These are phyloP conservation scores for Ophioninae sp. DNA, from an alignment of 2,888 invertebrate genomes.

Conservation along the genomic window DNA sequence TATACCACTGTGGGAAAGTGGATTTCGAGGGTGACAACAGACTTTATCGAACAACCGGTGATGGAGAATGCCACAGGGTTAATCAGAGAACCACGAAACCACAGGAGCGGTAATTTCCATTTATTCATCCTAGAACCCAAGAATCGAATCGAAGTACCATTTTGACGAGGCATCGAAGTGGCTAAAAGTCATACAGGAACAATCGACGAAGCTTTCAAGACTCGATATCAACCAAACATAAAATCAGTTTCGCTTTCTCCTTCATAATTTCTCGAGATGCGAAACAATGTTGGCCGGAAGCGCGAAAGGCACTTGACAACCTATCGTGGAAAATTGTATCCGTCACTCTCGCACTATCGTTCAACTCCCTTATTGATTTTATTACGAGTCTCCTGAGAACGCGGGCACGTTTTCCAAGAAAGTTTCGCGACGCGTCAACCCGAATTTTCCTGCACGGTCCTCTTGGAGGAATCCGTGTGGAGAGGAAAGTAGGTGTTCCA, in stretches of 20 bases:
- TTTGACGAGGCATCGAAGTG: not conserved
- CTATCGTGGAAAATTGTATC: not conserved
- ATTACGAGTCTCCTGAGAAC: slow-evolving; percentile 16
- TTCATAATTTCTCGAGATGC: not conserved
- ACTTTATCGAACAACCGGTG: slow-evolving; percentile 51
- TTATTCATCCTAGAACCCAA: not conserved
- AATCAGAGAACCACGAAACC: slow-evolving; percentile 33
- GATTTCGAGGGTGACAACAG: slow-evolving; percentile 22
- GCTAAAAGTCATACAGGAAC: not conserved
- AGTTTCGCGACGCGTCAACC: slow-evolving; percentile 21
- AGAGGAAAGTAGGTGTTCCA: not conserved
- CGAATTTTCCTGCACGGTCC: slow-evolving; percentile 43
- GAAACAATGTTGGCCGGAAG: not conserved
- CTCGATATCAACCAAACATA: not conserved
- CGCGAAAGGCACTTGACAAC: not conserved
- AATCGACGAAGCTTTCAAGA: not conserved
- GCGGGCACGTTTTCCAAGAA: slow-evolving; percentile 26
- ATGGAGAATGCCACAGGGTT: slow-evolving; percentile 49
- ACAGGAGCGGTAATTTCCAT: not conserved
- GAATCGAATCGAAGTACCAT: not conserved
- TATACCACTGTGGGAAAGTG: slow-evolving; percentile 6
- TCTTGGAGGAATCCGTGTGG: slow-evolving; percentile 13
- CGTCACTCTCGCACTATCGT: not conserved
- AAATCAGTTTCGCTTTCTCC: not conserved
- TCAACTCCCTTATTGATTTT: slow-evolving; percentile 2